Conservation (phyloP, 2,888 invertebrate genomes). For the Polyommatus iphigenia region DNA sequence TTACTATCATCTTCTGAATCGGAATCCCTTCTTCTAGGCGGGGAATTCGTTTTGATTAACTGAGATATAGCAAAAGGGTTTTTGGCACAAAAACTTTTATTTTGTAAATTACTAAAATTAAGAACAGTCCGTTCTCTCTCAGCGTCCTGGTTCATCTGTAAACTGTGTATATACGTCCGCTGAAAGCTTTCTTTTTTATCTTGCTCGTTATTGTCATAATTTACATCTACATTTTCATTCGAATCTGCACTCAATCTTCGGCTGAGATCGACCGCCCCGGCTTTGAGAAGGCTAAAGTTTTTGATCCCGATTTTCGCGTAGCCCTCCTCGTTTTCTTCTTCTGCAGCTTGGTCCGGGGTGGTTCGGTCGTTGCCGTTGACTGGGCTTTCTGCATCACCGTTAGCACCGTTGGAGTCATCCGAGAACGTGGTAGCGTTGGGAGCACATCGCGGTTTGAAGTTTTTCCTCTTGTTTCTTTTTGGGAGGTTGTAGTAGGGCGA, state of each 20-base stretch:
- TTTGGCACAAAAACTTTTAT: slow-evolving; percentile 79
- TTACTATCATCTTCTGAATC: slow-evolving; percentile 74
- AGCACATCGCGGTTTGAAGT: slow-evolving; percentile 87
- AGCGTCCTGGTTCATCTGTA: slow-evolving; percentile 64
- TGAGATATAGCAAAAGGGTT: slow-evolving; percentile 80
- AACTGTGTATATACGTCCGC: slow-evolving; percentile 75
- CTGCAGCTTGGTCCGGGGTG: slow-evolving; percentile 55
- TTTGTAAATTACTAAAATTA: slow-evolving; percentile 75
- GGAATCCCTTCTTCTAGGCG: slow-evolving; percentile 76
- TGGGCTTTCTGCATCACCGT: slow-evolving; percentile 59
- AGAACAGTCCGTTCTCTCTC: slow-evolving; percentile 68
- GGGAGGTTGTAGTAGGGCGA: slow-evolving; percentile 77
- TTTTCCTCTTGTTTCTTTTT: slow-evolving; percentile 88
- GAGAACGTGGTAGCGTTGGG: slow-evolving; percentile 79
- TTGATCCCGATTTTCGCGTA: slow-evolving; percentile 74
- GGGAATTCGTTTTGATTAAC: slow-evolving; percentile 77
- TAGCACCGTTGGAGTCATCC: slow-evolving; percentile 71
- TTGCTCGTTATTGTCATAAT: slow-evolving; percentile 71
- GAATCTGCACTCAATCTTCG: slow-evolving; percentile 76
- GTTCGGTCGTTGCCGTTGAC: slow-evolving; percentile 69
- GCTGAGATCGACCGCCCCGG: slow-evolving; percentile 74
- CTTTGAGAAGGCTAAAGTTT: slow-evolving; percentile 73
- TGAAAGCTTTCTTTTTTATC: slow-evolving; percentile 75
- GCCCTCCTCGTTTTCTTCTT: slow-evolving; percentile 57
- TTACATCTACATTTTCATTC: slow-evolving; percentile 75